These are phyloP conservation scores for Corythucha ciliata DNA, from an alignment of 2,888 invertebrate species.

Conservation along the genomic window DNA sequence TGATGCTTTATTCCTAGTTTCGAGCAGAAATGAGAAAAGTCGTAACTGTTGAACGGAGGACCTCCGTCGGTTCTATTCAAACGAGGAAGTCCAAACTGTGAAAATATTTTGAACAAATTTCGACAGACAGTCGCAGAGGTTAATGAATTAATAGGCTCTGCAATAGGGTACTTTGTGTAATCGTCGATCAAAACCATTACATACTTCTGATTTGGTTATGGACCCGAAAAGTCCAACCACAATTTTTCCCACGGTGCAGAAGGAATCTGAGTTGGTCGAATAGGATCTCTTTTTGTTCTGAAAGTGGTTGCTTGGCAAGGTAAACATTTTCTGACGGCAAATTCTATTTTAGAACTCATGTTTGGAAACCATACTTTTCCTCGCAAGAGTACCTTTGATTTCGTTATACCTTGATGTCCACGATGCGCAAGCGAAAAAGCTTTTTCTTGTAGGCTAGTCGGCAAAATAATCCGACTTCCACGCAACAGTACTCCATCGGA, in stretches of 20 bases:
- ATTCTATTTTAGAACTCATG: background rate
- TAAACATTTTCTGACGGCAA: background rate
- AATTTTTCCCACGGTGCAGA: background rate
- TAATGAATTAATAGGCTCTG: background rate
- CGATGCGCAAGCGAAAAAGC: slow-evolving; percentile 3
- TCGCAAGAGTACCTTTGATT: slow-evolving; percentile 8
- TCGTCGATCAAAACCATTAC: slow-evolving; percentile 2
- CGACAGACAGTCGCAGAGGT: background rate
- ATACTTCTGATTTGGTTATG: slow-evolving; percentile 8
- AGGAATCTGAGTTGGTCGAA: background rate
- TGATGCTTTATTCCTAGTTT: slow-evolving; percentile 1
- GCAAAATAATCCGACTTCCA: slow-evolving; percentile 4
- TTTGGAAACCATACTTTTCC: slow-evolving; percentile 8
- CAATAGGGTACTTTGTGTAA: background rate
- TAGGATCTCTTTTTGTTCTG: background rate
- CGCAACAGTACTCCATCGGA: background rate
- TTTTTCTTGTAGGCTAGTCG: background rate
- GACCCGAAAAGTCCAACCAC: slow-evolving; percentile 5
- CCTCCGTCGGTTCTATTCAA: background rate
- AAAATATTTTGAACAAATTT: background rate
- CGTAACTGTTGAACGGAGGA: background rate
- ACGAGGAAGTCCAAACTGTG: slow-evolving; percentile 4
- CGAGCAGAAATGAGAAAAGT: background rate
- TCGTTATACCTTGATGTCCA: slow-evolving; percentile 8
- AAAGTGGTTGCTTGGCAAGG: background rate